Evolutionary conservation across 2,113 vertebrate genomes (phyloP).

Genomic region (Halichoerus grypus): DNA sequence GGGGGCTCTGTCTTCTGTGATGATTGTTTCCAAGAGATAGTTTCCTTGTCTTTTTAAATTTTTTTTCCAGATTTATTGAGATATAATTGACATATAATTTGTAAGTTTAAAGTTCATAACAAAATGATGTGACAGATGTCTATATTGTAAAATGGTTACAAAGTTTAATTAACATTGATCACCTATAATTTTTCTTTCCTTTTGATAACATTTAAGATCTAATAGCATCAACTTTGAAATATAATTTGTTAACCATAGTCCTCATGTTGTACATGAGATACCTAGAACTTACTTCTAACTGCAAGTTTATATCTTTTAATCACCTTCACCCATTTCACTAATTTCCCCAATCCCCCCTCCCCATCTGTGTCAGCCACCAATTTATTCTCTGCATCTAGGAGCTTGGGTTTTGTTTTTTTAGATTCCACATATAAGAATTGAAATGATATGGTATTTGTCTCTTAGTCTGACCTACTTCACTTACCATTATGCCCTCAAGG

Average conservation of each 20-base stretch:
- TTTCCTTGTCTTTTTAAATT: not conserved
- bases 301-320: not conserved
- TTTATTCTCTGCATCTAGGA: not conserved
- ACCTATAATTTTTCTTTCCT: not conserved
- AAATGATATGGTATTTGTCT: not conserved
- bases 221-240: not conserved
- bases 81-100: not conserved
- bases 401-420: not conserved
- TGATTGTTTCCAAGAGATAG: not conserved
- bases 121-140: not conserved
- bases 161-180: not conserved
- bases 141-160: not conserved
- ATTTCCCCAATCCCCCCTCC: not conserved
- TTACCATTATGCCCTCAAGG: not conserved
- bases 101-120: not conserved
- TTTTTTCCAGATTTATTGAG: not conserved
- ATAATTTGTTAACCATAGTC: not conserved
- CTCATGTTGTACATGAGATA: not conserved
- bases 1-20: not conserved
- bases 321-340: not conserved
- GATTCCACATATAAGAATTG: not conserved
- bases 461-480: not conserved
- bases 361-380: not conserved
- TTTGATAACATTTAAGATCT: not conserved
- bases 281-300: not conserved